Base-by-base conservation (phyloP, 92 coral and sea anemone species). In the Bergia puertoricense region DNA sequence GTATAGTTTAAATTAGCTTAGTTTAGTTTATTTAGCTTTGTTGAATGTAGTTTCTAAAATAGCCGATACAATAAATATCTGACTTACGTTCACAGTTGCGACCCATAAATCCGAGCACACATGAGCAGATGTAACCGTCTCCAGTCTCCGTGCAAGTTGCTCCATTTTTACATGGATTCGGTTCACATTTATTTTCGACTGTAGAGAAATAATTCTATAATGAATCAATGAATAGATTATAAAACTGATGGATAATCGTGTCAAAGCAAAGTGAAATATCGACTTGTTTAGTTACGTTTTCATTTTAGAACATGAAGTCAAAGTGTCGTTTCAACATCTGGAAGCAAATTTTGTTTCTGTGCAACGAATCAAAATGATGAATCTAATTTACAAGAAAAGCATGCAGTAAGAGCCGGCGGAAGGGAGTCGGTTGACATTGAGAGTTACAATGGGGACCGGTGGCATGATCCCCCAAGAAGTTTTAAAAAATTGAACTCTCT, bases 131-230 rank as follows among this genome's bases (percentile, higher is more conserved):
- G 86, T 92, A 96, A 39, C 56, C 85, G 8, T 89, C 95, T 22
- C 90, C 62, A 57, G 92, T 90, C 72, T 91, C 97, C 5, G 96
- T 95, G 46, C 99, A 96, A 78, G 73, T 85, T 39, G 94, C 99
- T 3, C 98, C 96, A 77, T 95, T 93, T 37, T 87, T 88, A 77
- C 99, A 96, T 20, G 98, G 99, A 36, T 86, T 95, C 0, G 98
- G 98, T 22, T 97, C 98, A 71, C 99, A 97, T 88, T 89, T 97
- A 91, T 95, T 97, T 69, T 95, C 98, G 68, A 92, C 99, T 97
- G 89, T 77, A 86, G 15, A 50, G 5, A 44, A 80, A 36, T 15
- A 50, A 62, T 30, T 30, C 30, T 30, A 30, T 30, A 30, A 20
- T 62, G 18, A 62, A 2, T 81, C 11, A 36, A 44, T 65, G 50